These are phyloP conservation scores for Diorhabda elongata DNA, from an alignment of 1,140 invertebrate genomes.

Conservation along the genomic window DNA sequence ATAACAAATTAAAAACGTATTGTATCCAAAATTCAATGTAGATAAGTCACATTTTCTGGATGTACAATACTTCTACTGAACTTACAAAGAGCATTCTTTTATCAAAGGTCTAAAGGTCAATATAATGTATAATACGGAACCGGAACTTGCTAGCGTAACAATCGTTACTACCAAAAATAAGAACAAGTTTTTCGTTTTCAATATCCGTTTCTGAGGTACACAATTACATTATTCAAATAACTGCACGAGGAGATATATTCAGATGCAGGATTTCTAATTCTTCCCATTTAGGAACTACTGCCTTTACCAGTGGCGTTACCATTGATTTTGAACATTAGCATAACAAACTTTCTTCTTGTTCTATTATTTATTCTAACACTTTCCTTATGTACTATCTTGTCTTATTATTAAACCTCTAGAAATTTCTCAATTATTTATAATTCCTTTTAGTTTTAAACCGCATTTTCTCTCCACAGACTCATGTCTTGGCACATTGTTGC, in stretches of 20 bases:
- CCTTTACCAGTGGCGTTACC: slow-evolving; percentile 8
- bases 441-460: no score
- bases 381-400: no score
- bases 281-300: slow-evolving; percentile 15
- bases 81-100: background rate
- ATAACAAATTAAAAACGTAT: no score
- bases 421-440: no score
- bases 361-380: no score
- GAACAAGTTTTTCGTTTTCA: slow-evolving; percentile 32
- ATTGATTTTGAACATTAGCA: background rate
- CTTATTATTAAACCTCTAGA: no score
- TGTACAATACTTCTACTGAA: background rate
- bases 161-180: slow-evolving; percentile 31
- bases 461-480: no score
- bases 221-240: slow-evolving; percentile 12
- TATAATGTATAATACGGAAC: slow-evolving; percentile 21
- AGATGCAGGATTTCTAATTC: slow-evolving; percentile 21
- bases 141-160: slow-evolving; percentile 26
- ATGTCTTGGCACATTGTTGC: no score
- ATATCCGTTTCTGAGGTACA: slow-evolving; percentile 20
- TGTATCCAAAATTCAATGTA: no score
- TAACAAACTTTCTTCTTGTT: no score
- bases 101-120: background rate
- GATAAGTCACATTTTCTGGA: background rate
- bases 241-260: slow-evolving; percentile 6